Evolutionary conservation across 2,888 invertebrate genomes (phyloP).

Genomic region (Hoplodrina blanda): DNA sequence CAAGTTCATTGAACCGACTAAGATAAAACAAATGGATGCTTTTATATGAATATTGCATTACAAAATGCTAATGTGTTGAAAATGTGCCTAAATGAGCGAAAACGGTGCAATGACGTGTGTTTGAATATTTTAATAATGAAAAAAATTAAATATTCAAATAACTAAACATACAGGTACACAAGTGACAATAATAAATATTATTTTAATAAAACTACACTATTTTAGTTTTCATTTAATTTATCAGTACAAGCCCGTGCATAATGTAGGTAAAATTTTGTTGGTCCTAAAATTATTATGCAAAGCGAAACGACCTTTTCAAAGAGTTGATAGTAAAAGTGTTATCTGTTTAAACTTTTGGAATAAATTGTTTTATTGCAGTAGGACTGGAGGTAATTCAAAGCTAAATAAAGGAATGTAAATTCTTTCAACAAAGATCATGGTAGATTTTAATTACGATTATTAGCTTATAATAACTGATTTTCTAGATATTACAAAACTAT

Average conservation of each 20-base stretch:
- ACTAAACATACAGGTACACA: slow-evolving; percentile 51
- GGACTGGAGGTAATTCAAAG: slow-evolving; percentile 42
- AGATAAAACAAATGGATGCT: slow-evolving; percentile 9
- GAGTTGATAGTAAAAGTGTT: slow-evolving; percentile 62
- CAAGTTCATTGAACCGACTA: neutral
- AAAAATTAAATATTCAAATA: slow-evolving; percentile 39
- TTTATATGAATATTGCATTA: neutral
- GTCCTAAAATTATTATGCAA: slow-evolving; percentile 63
- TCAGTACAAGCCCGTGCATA: slow-evolving; percentile 28
- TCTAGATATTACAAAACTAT: too few species aligned
- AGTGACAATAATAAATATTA: slow-evolving; percentile 14
- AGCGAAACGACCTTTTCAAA: slow-evolving; percentile 54
- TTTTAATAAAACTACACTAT: slow-evolving; percentile 19
- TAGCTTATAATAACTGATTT: slow-evolving; percentile 13
- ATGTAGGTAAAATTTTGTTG: slow-evolving; percentile 37
- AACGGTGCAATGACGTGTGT: slow-evolving; percentile 39
- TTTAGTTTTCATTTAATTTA: slow-evolving; percentile 25
- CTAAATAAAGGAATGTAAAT: slow-evolving; percentile 52
- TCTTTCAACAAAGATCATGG: slow-evolving; percentile 48
- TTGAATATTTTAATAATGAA: slow-evolving; percentile 21
- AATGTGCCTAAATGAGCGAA: slow-evolving; percentile 32
- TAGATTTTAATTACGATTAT: slow-evolving; percentile 53
- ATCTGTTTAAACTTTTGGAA: slow-evolving; percentile 65
- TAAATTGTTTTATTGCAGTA: slow-evolving; percentile 67
- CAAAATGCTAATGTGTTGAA: slow-evolving; percentile 19